A percentile compares a stretch with the other conserved stretches of the same genome.
Conservation (phyloP, 2,113 vertebrate species). For the Albula glossodonta region DNA sequence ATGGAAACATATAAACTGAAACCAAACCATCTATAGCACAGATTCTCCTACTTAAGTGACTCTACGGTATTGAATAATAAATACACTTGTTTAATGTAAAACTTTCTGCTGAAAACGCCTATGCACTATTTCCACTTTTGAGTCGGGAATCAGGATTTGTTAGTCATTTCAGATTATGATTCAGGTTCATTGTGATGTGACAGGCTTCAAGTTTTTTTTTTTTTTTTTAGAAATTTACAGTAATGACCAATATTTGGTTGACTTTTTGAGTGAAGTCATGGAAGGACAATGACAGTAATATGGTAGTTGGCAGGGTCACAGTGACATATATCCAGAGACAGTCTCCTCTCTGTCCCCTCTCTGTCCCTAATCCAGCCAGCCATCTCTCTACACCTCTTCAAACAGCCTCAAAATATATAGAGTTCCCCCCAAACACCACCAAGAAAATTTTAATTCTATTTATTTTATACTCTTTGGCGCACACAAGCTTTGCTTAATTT, state of each 20-base stretch:
- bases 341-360: not conserved
- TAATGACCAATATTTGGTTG: no score
- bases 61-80: not conserved
- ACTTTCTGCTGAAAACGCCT: not conserved
- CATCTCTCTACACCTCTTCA: not conserved
- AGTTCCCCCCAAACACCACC: not conserved
- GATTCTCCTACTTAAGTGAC: not conserved
- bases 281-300: no score
- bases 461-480: constrained; percentile 16
- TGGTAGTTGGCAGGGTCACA: no score
- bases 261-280: no score
- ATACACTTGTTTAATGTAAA: not conserved
- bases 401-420: constrained; percentile 5
- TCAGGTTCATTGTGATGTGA: not conserved
- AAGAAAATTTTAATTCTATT: constrained; percentile 21
- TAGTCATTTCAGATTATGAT: no score
- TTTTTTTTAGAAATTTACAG: no score
- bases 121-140: no score
- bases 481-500: not conserved
- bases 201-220: no score
- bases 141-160: no score
- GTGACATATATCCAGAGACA: not conserved
- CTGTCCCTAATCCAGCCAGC: not conserved
- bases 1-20: no score
- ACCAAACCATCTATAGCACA: no score